A percentile compares a stretch with the other conserved stretches of the same genome.
Conservation (phyloP, 2,797 vertebrate species). For the Podargus strigoides region DNA sequence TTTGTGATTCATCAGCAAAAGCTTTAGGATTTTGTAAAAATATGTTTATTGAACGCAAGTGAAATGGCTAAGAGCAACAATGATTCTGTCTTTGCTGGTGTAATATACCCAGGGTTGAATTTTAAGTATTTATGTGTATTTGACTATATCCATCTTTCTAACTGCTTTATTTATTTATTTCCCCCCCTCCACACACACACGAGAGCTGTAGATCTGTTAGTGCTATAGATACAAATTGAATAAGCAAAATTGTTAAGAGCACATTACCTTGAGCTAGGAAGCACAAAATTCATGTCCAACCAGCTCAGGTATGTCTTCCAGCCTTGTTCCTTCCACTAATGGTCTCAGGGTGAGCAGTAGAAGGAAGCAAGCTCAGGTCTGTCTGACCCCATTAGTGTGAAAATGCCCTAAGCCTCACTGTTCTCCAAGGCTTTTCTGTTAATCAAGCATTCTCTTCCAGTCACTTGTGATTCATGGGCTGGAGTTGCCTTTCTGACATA, state of each 20-base stretch:
- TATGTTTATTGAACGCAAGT: background rate
- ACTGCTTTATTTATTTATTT: no score
- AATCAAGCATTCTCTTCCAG: background rate
- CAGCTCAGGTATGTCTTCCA: background rate
- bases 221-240: background rate
- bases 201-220: background rate
- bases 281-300: background rate
- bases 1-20: background rate
- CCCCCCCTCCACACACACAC: no score
- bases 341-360: background rate
- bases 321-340: background rate
- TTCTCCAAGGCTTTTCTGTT: background rate
- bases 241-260: background rate
- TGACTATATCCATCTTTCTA: background rate
- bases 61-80: background rate
- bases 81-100: background rate
- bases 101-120: background rate
- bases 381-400: background rate
- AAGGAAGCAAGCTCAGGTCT: background rate
- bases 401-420: background rate
- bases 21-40: background rate
- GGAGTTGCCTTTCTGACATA: background rate
- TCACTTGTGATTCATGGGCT: background rate
- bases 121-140: background rate
- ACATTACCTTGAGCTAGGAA: background rate